Conservation (phyloP, 2,797 vertebrate genomes). For the Iguana delicatissima region DNA sequence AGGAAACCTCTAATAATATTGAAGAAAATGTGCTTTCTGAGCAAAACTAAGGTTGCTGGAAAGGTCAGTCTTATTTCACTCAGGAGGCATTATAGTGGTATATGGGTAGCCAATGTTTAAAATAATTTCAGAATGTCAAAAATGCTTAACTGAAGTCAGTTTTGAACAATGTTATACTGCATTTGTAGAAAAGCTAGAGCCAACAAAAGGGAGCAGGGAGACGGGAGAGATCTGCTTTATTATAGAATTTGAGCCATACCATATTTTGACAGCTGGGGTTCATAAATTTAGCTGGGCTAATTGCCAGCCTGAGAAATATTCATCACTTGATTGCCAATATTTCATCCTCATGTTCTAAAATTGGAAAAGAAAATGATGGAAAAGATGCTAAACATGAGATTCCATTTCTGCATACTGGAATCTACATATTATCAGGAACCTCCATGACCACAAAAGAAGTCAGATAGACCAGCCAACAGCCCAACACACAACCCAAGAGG, state of each 20-base stretch:
- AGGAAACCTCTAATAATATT: slow-evolving; percentile 62
- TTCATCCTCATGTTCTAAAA: slow-evolving; percentile 53
- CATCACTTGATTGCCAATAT: slow-evolving; percentile 61
- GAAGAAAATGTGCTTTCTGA: slow-evolving; percentile 55
- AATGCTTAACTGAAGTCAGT: slow-evolving; percentile 71
- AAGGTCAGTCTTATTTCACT: no score
- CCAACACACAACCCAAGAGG: background rate
- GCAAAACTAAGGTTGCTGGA: slow-evolving; percentile 40
- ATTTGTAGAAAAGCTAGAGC: slow-evolving; percentile 65
- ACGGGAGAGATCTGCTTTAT: slow-evolving; percentile 66
- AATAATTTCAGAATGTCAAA: slow-evolving; percentile 74
- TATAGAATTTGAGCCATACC: slow-evolving; percentile 68
- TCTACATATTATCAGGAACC: slow-evolving; percentile 54
- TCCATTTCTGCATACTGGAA: slow-evolving; percentile 51
- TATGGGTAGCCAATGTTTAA: slow-evolving; percentile 70
- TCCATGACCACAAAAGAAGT: slow-evolving; percentile 50
- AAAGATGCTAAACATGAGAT: slow-evolving; percentile 60
- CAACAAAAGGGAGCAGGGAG: slow-evolving; percentile 61
- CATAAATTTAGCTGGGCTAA: slow-evolving; percentile 70
- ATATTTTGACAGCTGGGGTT: slow-evolving; percentile 74
- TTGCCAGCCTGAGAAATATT: slow-evolving; percentile 72
- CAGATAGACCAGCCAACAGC: background rate
- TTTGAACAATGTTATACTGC: slow-evolving; percentile 71
- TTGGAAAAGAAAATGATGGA: slow-evolving; percentile 61
- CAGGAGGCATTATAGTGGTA: slow-evolving; percentile 55